Base-by-base conservation (phyloP, 2,113 vertebrate genomes). In the Alethe diademata region DNA sequence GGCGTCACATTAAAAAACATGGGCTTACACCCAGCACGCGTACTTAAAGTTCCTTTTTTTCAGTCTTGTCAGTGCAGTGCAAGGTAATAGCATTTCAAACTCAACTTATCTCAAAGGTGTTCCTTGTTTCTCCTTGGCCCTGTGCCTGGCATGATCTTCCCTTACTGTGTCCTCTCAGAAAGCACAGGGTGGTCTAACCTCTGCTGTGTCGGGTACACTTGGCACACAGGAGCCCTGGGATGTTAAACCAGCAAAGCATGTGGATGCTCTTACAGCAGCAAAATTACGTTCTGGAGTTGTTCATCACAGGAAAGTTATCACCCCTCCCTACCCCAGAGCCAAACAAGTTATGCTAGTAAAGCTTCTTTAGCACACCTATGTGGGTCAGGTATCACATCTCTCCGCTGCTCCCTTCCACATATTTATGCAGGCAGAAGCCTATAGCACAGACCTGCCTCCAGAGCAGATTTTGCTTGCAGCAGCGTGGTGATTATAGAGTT, bases 301-400 rank as follows among this genome's bases (percentile, higher is more conserved):
- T 92, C 94, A 88, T 94, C 88, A 86, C 51, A 88, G 47, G 82
- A 93, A 93, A 94, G 96, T 88, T 95, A 88, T 54, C 75, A 51
- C 79, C 83, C 88, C 92, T 96, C 96, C 95, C 91, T 95, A 47
- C 86, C 91, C 95, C 38, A 20, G 10, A 78, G 95, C 70, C 0
- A 89, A 95, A 92, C 96, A 61, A 95, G 96, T 95, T 93, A 48
- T 84, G 94, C 95, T 67, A 53, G 86, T 95, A 93, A 91, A 91
- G 86, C 95, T 81, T 45, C 96, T 93, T 74, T 23, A 86, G 93
- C 86, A 45, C 86, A 36, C 91, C 73, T 95, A 89, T 95, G 89
- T 96, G 95, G 94, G 94, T 95, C 95, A 96, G 94, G 94, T 95
- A 97, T 96, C 95, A 81, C 95, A 95, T 93, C 96, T 60, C 72